Evolutionary conservation across 1,140 invertebrate species (phyloP).

Genomic region (Chelonus insularis): DNA sequence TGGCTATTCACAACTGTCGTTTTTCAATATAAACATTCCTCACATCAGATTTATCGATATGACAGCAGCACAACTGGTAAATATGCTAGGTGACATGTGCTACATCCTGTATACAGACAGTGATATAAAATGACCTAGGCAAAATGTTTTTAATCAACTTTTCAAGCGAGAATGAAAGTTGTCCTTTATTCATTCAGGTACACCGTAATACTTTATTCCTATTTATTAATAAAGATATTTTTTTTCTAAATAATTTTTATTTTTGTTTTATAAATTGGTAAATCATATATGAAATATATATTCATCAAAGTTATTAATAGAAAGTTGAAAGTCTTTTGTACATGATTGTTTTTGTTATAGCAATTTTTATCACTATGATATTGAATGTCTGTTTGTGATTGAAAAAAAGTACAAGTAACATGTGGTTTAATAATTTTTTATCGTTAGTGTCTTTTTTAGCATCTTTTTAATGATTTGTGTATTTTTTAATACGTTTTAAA

Average conservation of each 20-base stretch:
- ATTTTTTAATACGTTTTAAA: no score
- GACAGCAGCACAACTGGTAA: neutral
- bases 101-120: slow-evolving; percentile 10
- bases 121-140: slow-evolving; percentile 9
- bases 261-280: no score
- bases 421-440: no score
- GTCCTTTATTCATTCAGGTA: neutral
- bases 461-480: no score
- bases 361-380: no score
- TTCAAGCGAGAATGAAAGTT: slow-evolving; percentile 12
- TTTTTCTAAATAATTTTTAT: neutral
- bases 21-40: slow-evolving; percentile 28
- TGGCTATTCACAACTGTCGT: neutral
- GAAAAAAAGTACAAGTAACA: no score
- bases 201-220: neutral
- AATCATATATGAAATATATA: no score
- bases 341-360: no score
- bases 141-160: neutral
- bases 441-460: no score
- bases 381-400: no score
- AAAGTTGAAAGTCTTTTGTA: no score
- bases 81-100: slow-evolving; percentile 14
- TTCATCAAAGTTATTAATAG: no score
- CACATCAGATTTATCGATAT: slow-evolving; percentile 1
- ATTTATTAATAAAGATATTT: neutral